Base-by-base conservation (phyloP, 2,113 vertebrate species). In the Eulacestoma nigropectus region DNA sequence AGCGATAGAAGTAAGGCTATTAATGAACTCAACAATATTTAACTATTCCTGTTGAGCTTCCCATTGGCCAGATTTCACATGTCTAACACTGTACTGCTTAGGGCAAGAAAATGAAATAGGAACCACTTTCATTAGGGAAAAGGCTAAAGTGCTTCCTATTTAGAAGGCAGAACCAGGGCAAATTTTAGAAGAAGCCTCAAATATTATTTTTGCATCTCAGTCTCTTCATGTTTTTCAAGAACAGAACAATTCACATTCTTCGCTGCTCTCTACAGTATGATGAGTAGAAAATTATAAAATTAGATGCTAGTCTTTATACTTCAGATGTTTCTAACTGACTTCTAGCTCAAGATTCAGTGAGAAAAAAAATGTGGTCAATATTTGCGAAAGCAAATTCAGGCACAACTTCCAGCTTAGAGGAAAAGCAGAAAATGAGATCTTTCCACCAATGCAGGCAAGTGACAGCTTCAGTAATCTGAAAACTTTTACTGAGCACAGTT, bases 11-110 rank as follows among this genome's bases (percentile, higher is more conserved):
- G 76, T 59, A 84, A 94, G 67, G 72, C 95, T 93, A 93, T 69
- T 95, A 95, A 95, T 57, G 72, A 95, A 96, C 59, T 84, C 88
- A 65, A 67, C 87, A 94, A 83, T 73, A 91, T 87, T 93, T 85
- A 93, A 88, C 83, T 92, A 84, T 79, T 93, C 59, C 2, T 93
- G 49, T 75, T 81, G 68, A 56, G 73, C 56, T 12, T 91, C 39
- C 33, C 65, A 60, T n/a, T 76, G 23, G 85, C 70, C 82, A 94
- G 75, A 90, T 85, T 90, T 95, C 78, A 80, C 55, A 91, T 86
- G 75, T 56, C 59, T 84, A 68, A 57, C 41, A 42, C 52, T 93
- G 53, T 82, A 74, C 7, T 68, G 75, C 52, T 76, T 23, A 78
- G 21, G 64, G 82, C 55, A 91, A 90, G 46, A 95, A 92, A 84